A percentile compares a stretch with the other conserved stretches of the same genome.
phyloP scores from a whole-genome alignment of 2,113 vertebrate genomes.

The Peucedramus taeniatus region DNA sequence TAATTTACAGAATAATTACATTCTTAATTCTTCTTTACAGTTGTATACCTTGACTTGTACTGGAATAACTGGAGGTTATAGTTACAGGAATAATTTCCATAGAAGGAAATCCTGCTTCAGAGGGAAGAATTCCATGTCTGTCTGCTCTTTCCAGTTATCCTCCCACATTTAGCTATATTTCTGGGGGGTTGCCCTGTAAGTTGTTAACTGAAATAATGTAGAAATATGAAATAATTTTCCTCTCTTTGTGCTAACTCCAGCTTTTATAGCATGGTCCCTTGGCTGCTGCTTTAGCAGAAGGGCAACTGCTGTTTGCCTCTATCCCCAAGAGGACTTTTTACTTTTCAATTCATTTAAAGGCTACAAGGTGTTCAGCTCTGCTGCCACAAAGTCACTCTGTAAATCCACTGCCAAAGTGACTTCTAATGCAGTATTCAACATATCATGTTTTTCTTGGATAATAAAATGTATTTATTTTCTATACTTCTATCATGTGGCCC shows the following conservation, averaged over 20 bases:
- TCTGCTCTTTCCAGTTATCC: neutral
- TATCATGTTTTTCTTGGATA: neutral
- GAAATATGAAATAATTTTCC: neutral
- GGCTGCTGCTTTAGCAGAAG: neutral
- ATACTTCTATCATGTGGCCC: neutral
- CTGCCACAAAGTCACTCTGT: neutral
- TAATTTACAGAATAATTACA: neutral
- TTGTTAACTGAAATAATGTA: neutral
- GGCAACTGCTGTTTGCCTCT: neutral
- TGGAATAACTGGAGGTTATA: neutral
- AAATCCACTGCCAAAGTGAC: neutral
- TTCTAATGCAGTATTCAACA: neutral
- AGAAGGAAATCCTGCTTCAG: neutral
- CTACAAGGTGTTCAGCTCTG: neutral
- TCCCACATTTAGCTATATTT: neutral
- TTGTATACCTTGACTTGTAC: neutral
- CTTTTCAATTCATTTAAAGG: neutral
- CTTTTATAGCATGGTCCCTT: neutral
- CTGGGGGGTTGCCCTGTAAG: neutral
- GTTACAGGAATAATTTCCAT: neutral
- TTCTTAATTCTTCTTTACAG: neutral
- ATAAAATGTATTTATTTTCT: neutral
- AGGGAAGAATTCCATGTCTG: neutral
- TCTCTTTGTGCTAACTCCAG: neutral
- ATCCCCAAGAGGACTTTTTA: neutral